Evolutionary conservation across 2,888 invertebrate species (phyloP).

Genomic region (Stenodema calcarata): DNA sequence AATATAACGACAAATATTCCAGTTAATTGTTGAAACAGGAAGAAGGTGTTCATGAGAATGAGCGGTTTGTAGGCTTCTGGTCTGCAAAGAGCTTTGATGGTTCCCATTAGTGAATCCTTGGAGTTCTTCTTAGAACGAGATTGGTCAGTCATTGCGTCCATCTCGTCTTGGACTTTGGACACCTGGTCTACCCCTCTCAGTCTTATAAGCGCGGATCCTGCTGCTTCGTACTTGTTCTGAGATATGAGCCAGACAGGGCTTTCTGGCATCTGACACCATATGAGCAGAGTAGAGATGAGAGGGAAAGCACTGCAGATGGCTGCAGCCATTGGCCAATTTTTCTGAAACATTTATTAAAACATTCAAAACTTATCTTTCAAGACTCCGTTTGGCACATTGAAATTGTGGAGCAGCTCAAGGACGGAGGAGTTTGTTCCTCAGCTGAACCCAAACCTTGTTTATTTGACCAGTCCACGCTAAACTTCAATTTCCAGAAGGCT

Average conservation of each 20-base stretch:
- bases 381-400: too few relatives aligned
- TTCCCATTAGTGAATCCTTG: constrained; percentile 42
- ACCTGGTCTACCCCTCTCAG: constrained; percentile 50
- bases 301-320: constrained; percentile 59
- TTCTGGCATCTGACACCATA: constrained; percentile 64
- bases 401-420: too few relatives aligned
- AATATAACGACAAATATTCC: constrained; percentile 67
- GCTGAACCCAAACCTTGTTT: too few relatives aligned
- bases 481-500: too few relatives aligned
- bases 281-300: constrained; percentile 61
- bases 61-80: constrained; percentile 64
- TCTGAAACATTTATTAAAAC: constrained; percentile 46
- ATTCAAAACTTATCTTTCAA: too few relatives aligned
- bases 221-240: constrained; percentile 62
- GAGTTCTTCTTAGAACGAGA: constrained; percentile 19
- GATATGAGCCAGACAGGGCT: constrained; percentile 66
- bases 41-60: constrained; percentile 63
- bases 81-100: constrained; percentile 55
- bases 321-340: constrained; percentile 56
- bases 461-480: too few relatives aligned
- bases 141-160: constrained; percentile 52
- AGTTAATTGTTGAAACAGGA: constrained; percentile 68
- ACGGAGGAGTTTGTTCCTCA: too few relatives aligned
- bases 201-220: constrained; percentile 58
- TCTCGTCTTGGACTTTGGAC: constrained; percentile 51